These are phyloP conservation scores for Raja brachyura DNA, from an alignment of 2,113 vertebrate species.

Conservation along the genomic window DNA sequence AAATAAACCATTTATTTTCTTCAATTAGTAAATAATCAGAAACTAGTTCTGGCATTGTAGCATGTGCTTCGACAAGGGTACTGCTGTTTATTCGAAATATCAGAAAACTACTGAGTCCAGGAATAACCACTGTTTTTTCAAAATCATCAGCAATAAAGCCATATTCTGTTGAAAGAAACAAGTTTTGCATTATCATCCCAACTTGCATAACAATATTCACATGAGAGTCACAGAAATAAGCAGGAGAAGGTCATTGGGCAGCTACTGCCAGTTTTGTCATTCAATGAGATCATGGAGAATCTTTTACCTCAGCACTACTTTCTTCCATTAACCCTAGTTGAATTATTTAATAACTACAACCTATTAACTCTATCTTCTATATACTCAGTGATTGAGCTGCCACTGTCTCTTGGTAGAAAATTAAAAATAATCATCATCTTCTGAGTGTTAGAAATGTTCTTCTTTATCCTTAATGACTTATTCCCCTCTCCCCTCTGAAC, in stretches of 20 bases:
- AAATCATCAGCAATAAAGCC: slow-evolving; percentile 31
- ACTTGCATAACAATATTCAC: background rate
- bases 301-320: no score
- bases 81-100: background rate
- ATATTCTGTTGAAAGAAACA: slow-evolving; percentile 34
- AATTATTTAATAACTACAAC: background rate
- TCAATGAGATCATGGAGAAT: no score
- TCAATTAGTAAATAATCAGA: background rate
- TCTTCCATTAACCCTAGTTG: background rate
- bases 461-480: no score
- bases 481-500: no score
- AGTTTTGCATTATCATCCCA: background rate
- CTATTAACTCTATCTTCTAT: background rate
- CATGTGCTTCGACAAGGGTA: background rate
- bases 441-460: no score
- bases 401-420: background rate
- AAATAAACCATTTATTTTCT: background rate
- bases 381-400: background rate
- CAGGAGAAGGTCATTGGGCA: background rate
- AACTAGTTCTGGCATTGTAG: background rate
- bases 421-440: background rate
- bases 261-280: no score
- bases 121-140: slow-evolving; percentile 23
- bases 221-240: background rate
- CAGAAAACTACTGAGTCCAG: slow-evolving; percentile 29